Percentiles rank a stretch among this genome's conserved stretches.
Conservation (phyloP, 2,113 vertebrate species). For the Hemicordylus capensis region DNA sequence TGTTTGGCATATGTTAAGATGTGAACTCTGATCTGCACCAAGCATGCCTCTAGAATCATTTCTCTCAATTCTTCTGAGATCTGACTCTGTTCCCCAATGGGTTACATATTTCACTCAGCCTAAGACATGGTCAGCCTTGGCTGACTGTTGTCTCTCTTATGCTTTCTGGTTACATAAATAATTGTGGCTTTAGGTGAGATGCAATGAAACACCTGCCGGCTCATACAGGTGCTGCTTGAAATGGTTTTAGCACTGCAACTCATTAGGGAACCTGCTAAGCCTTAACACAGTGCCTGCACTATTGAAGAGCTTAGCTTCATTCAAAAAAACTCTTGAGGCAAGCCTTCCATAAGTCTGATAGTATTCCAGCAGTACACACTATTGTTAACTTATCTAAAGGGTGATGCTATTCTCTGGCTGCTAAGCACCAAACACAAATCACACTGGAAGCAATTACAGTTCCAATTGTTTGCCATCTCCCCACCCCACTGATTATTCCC, state of each 20-base stretch:
- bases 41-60: background rate
- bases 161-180: background rate
- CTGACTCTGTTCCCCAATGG: background rate
- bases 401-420: background rate
- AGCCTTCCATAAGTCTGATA: background rate
- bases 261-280: slow-evolving; percentile 1
- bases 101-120: background rate
- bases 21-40: background rate
- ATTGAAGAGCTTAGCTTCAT: background rate
- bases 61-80: background rate
- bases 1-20: background rate
- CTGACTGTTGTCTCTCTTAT: background rate
- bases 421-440: background rate
- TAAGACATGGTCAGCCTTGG: background rate
- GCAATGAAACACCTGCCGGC: background rate
- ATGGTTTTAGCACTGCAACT: background rate
- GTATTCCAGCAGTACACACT: background rate
- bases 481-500: background rate
- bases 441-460: background rate
- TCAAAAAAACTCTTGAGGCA: background rate
- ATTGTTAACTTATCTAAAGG: slow-evolving; percentile 3
- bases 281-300: background rate
- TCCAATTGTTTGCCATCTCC: background rate
- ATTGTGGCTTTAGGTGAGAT: background rate
- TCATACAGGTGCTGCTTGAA: background rate